Percentiles rank a stretch among this genome's conserved stretches.
These are phyloP conservation scores for Lottia gigantea DNA, from an alignment of 2,888 invertebrate genomes.

Conservation along the genomic window DNA sequence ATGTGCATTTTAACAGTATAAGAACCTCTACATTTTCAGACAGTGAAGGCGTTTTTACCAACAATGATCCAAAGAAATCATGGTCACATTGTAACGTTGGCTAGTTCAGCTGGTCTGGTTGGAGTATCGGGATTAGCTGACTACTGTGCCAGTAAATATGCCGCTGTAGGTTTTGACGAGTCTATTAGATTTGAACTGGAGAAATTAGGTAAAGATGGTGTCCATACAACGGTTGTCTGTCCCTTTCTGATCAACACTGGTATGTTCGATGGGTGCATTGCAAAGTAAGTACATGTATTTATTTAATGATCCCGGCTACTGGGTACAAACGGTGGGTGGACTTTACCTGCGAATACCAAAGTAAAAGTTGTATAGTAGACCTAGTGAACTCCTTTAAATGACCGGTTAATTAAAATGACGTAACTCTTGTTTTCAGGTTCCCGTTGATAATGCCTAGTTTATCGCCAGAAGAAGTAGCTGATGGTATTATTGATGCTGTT, in stretches of 20 bases:
- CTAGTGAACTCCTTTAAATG: no score
- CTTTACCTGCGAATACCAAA: no score
- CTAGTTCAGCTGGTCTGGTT: constrained; percentile 88
- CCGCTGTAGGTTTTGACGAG: constrained; percentile 93
- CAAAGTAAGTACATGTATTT: constrained; percentile 74
- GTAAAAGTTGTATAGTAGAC: no score
- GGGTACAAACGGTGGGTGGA: no score
- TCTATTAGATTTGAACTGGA: constrained; percentile 73
- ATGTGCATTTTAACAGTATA: neutral
- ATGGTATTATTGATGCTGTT: constrained; percentile 84
- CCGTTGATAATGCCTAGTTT: constrained; percentile 79
- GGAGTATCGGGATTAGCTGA: constrained; percentile 78
- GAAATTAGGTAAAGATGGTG: constrained; percentile 71
- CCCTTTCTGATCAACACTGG: constrained; percentile 97
- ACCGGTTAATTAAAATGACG: no score
- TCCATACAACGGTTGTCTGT: constrained; percentile 89
- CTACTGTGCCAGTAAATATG: constrained; percentile 94
- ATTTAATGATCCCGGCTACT: no score
- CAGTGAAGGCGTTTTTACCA: constrained; percentile 91
- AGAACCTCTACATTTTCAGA: constrained; percentile 73
- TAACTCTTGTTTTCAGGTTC: constrained; percentile 35
- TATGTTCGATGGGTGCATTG: constrained; percentile 92
- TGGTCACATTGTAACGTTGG: constrained; percentile 93
- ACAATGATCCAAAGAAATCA: constrained; percentile 86
- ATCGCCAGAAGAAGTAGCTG: constrained; percentile 87